A percentile compares a stretch with the other conserved stretches of the same genome.
phyloP scores from a whole-genome alignment of 1,140 invertebrate genomes.

The Xylocopa sonorina region DNA sequence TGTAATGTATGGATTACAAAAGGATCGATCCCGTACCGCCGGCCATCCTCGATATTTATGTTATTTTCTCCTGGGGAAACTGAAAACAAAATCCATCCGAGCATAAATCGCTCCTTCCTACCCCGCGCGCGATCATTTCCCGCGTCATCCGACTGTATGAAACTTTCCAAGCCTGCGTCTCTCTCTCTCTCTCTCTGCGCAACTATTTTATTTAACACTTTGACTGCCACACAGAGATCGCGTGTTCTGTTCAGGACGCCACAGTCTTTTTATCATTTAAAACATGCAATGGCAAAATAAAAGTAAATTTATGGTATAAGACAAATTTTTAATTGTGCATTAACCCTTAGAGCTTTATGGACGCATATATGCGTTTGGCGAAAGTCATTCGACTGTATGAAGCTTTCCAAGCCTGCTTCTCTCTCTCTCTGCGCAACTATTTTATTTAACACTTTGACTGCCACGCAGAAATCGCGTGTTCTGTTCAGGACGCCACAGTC shows the following conservation, averaged over 20 bases:
- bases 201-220: neutral
- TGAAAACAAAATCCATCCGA: slow-evolving; percentile 27
- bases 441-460: neutral
- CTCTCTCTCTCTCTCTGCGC: neutral
- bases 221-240: no score
- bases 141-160: neutral
- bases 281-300: no score
- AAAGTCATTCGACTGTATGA: neutral
- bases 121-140: neutral
- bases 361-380: no score
- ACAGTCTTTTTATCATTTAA: no score
- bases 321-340: no score
- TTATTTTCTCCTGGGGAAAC: slow-evolving; percentile 27
- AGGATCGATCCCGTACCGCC: slow-evolving; percentile 37
- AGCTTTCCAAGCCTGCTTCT: neutral
- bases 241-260: no score
- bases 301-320: no score
- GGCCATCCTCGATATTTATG: slow-evolving; percentile 51
- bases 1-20: slow-evolving; percentile 65
- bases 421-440: neutral
- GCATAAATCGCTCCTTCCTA: slow-evolving; percentile 19
- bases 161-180: neutral
- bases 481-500: no score
- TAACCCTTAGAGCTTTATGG: no score
- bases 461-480: no score